Percentiles rank a stretch among this genome's conserved stretches.
These are phyloP conservation scores for Oxystoma pomonae DNA, from an alignment of 2,888 invertebrate genomes.

Conservation along the genomic window DNA sequence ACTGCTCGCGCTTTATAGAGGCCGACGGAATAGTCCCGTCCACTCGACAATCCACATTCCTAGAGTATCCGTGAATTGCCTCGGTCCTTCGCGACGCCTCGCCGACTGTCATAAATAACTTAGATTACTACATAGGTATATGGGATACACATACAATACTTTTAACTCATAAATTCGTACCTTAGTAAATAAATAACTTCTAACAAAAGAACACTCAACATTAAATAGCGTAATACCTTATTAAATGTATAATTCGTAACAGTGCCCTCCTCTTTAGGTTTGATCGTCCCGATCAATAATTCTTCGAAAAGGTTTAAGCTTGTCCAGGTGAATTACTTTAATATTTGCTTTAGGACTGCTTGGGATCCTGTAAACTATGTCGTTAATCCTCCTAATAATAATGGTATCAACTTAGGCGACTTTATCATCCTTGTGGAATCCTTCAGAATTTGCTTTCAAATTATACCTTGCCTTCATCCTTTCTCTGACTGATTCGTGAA, in stretches of 20 bases:
- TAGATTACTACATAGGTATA: no score
- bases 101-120: no score
- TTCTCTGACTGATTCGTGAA: neutral
- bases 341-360: neutral
- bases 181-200: no score
- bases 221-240: no score
- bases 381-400: neutral
- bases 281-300: neutral
- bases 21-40: no score
- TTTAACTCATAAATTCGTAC: no score
- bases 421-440: neutral
- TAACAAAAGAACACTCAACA: no score
- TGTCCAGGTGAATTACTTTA: neutral
- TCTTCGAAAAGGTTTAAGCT: neutral
- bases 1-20: no score
- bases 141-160: no score
- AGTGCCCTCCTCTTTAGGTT: neutral
- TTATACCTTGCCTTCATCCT: neutral
- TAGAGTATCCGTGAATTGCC: no score
- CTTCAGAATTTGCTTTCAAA: neutral
- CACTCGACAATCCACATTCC: no score
- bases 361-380: neutral
- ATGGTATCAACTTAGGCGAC: neutral
- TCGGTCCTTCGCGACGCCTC: no score
- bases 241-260: neutral